Base-by-base conservation (phyloP, 2,797 vertebrate genomes). In the Pangasius mekongensis region DNA sequence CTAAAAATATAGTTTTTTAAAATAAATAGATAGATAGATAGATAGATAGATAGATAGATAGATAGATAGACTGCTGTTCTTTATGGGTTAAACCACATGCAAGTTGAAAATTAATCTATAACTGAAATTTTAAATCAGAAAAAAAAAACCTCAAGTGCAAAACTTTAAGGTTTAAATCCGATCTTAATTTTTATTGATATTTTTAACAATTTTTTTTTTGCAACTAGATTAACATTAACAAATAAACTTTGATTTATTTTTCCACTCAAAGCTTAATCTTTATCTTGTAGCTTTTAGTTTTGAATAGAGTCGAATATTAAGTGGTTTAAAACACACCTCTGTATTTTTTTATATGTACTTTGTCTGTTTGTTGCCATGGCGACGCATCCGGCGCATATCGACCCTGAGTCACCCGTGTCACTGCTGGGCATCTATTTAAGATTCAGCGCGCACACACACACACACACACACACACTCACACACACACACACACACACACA, bases 401-500 rank as follows among this genome's bases (percentile, higher is more conserved):
- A 49, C 54, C 81, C 81, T 86, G 87, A 76, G 81, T 87, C 47
- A 83, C 58, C 66, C 54, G 27, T 84, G 86, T 60, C 82, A 69
- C 73, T 84, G 80, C 81, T 80, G 58, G 88, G 74, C 88, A 87
- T 86, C 85, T 56, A 71, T 87, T 91, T 16, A 82, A 43, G 47
- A 90, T 86, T 87, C 85, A 80, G 83, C 66, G 27, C 49, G 64
- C 76, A 36, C 71, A 80, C 73, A 69, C 71, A 36, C 71, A 60
- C 82, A 82, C 88, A 71, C 64, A 76, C 54, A 43, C 77, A 85
- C 82, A 87, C 82, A 89, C 87, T 90, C 89, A 89, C 71, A n/a
- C n/a, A n/a, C n/a, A n/a, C n/a, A n/a, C n/a, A n/a, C n/a, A n/a
- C n/a, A n/a, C 33, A 90, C 47, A 84, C 81, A 88, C 82, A 87